Percentiles rank a stretch among this genome's conserved stretches.
phyloP scores from a whole-genome alignment of 1,140 invertebrate genomes.

The Achatina immaculata region DNA sequence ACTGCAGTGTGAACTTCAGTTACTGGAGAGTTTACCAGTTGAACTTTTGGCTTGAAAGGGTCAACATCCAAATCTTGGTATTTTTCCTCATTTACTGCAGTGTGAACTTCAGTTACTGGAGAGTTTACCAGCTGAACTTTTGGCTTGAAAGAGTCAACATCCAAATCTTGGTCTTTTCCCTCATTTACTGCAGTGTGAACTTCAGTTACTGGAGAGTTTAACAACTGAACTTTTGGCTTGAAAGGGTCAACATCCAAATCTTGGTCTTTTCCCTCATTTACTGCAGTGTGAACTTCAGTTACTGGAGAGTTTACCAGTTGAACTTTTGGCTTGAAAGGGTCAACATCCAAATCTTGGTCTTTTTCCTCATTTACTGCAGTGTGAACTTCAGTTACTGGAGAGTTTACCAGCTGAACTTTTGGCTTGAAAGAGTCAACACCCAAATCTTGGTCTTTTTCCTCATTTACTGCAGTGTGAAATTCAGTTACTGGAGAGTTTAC shows the following conservation, averaged over 20 bases:
- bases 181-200: not conserved
- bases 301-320: slow-evolving; percentile 11
- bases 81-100: not conserved
- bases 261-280: not conserved
- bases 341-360: not conserved
- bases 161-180: not conserved
- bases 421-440: slow-evolving; percentile 26
- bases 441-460: not conserved
- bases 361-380: not conserved
- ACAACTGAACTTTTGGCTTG: slow-evolving; percentile 5
- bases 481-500: not conserved
- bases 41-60: slow-evolving; percentile 14
- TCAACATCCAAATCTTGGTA: not conserved
- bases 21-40: slow-evolving; percentile 5
- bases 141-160: not conserved
- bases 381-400: not conserved
- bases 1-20: too few relatives aligned
- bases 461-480: not conserved
- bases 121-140: not conserved
- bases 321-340: slow-evolving; percentile 3
- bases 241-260: slow-evolving; percentile 15
- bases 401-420: slow-evolving; percentile 13
- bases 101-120: not conserved
- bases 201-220: not conserved
- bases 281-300: not conserved